Conservation (phyloP, 30 jellyfish, hydroid and myxozoan species). For the Phacellophora camtschatica region DNA sequence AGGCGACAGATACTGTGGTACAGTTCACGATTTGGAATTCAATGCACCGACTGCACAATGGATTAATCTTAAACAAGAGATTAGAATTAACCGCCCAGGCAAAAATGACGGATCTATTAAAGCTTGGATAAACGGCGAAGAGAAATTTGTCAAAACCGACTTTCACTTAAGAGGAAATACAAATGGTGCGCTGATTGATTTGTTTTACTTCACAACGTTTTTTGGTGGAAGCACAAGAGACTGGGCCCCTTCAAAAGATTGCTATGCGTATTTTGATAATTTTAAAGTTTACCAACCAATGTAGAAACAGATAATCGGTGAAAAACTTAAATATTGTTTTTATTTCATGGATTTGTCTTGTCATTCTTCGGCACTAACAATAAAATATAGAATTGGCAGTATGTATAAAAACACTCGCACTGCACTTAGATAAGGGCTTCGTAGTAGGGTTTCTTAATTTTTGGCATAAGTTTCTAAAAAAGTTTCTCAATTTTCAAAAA, state of each 20-base stretch:
- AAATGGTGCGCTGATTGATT: neutral
- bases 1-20: conserved; percentile 5
- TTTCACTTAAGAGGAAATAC: neutral
- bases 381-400: too few relatives aligned
- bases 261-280: conserved; percentile 9
- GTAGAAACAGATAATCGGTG: too few relatives aligned
- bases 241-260: conserved; percentile 12
- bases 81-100: neutral
- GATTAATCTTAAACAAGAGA: neutral
- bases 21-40: neutral
- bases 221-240: conserved; percentile 19
- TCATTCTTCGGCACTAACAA: too few relatives aligned
- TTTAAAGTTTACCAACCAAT: neutral
- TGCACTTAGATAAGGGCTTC: too few relatives aligned
- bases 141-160: neutral
- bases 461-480: too few relatives aligned
- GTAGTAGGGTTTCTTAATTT: too few relatives aligned
- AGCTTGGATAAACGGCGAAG: neutral
- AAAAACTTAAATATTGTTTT: too few relatives aligned
- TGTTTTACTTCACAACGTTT: conserved; percentile 16
- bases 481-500: too few relatives aligned
- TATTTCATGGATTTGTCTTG: too few relatives aligned
- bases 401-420: too few relatives aligned
- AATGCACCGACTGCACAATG: neutral
- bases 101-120: neutral